These are phyloP conservation scores for Mus caroli DNA, from an alignment of 2,797 vertebrate species.

Conservation along the genomic window DNA sequence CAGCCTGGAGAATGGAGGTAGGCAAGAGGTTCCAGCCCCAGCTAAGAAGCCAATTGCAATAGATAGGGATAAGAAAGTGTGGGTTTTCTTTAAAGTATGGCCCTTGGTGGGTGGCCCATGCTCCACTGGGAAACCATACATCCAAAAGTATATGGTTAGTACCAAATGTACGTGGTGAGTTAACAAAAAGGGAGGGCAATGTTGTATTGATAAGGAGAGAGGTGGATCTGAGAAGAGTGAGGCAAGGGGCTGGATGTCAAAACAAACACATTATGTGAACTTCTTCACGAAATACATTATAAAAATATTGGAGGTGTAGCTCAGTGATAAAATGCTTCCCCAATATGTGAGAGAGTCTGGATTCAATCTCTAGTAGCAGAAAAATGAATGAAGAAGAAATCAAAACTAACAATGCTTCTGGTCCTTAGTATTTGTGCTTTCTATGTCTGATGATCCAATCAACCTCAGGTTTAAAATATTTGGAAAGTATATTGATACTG, in stretches of 20 bases:
- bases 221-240: neutral
- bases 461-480: neutral
- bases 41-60: too few relatives aligned
- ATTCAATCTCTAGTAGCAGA: neutral
- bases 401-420: neutral
- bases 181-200: too few relatives aligned
- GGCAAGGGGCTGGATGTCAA: neutral
- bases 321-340: neutral
- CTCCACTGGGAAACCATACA: too few relatives aligned
- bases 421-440: neutral
- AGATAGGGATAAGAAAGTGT: neutral
- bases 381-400: neutral
- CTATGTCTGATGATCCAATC: neutral
- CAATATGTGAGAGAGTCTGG: neutral
- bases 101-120: neutral
- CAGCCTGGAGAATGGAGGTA: neutral
- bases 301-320: neutral
- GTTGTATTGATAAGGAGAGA: too few relatives aligned
- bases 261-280: neutral
- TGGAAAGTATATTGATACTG: too few relatives aligned
- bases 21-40: neutral
- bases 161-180: neutral
- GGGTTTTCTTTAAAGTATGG: neutral
- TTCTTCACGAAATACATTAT: neutral
- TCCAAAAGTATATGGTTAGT: neutral